Conservation (phyloP, 2,113 vertebrate genomes). For the Xenopus borealis region DNA sequence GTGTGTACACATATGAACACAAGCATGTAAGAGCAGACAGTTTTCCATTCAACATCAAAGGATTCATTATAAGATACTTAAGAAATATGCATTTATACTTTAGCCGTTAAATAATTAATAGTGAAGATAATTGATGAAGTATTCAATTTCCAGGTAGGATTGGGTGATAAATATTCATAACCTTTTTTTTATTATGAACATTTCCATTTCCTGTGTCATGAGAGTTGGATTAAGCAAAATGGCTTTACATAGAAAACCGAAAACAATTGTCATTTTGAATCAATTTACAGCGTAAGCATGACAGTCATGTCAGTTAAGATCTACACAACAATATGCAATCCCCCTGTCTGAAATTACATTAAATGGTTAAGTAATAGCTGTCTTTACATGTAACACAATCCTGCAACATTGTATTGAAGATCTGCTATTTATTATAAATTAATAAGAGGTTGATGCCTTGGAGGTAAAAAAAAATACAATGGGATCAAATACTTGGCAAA, state of each 20-base stretch:
- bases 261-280: conserved; percentile 72
- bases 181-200: conserved; percentile 74
- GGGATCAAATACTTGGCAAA: no score
- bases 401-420: no score
- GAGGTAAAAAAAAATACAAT: no score
- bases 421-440: no score
- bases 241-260: conserved; percentile 66
- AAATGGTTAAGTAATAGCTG: no score
- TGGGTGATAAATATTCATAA: conserved; percentile 92
- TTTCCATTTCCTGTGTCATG: conserved; percentile 76
- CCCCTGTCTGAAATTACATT: not conserved
- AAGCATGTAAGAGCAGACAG: no score
- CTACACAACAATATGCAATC: not conserved
- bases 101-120: conserved; percentile 89
- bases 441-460: no score
- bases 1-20: no score
- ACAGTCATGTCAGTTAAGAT: conserved; percentile 2
- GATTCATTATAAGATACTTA: conserved; percentile 44
- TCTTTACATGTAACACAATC: no score
- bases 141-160: conserved; percentile 84
- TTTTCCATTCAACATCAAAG: not conserved
- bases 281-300: conserved; percentile 50
- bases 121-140: conserved; percentile 90
- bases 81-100: conserved; percentile 76
- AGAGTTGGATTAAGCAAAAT: conserved; percentile 70